Evolutionary conservation across 1,140 invertebrate genomes (phyloP).

Genomic region (Philopotamus ludificatus): DNA sequence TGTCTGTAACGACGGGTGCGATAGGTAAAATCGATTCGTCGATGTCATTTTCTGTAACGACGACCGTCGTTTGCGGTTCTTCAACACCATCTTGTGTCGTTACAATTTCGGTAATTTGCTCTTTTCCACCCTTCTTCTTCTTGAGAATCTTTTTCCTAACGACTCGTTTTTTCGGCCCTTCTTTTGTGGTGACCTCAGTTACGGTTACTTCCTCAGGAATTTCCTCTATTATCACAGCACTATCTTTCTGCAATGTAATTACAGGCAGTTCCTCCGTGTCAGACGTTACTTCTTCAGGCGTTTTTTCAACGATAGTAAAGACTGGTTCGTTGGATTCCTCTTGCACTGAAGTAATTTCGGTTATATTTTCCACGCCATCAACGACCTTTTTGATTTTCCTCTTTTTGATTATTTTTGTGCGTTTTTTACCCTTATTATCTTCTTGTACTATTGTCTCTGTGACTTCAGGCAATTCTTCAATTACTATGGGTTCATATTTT

Average conservation of each 20-base stretch:
- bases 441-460: slow-evolving; percentile 6
- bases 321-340: slow-evolving; percentile 31
- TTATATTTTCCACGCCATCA: slow-evolving; percentile 35
- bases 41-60: slow-evolving; percentile 29
- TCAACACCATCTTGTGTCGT: slow-evolving; percentile 45
- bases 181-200: slow-evolving; percentile 44
- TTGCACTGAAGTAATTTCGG: slow-evolving; percentile 45
- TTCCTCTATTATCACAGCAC: slow-evolving; percentile 40
- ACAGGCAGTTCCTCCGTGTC: slow-evolving; percentile 13
- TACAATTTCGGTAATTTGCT: slow-evolving; percentile 45
- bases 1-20: slow-evolving; percentile 36
- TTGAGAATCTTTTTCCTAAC: slow-evolving; percentile 48
- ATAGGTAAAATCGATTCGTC: slow-evolving; percentile 21
- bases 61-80: slow-evolving; percentile 43
- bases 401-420: slow-evolving; percentile 44
- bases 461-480: slow-evolving; percentile 4
- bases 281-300: slow-evolving; percentile 6
- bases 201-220: slow-evolving; percentile 47
- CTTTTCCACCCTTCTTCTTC: slow-evolving; percentile 43
- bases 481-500: slow-evolving; percentile 32
- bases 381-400: slow-evolving; percentile 46
- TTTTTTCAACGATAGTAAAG: slow-evolving; percentile 20
- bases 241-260: slow-evolving; percentile 30
- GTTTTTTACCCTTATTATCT: slow-evolving; percentile 39
- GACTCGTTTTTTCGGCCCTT: slow-evolving; percentile 47